A percentile compares a stretch with the other conserved stretches of the same genome.
These are phyloP conservation scores for Drosophila sordidula DNA, from an alignment of 2,888 invertebrate species.

Conservation along the genomic window DNA sequence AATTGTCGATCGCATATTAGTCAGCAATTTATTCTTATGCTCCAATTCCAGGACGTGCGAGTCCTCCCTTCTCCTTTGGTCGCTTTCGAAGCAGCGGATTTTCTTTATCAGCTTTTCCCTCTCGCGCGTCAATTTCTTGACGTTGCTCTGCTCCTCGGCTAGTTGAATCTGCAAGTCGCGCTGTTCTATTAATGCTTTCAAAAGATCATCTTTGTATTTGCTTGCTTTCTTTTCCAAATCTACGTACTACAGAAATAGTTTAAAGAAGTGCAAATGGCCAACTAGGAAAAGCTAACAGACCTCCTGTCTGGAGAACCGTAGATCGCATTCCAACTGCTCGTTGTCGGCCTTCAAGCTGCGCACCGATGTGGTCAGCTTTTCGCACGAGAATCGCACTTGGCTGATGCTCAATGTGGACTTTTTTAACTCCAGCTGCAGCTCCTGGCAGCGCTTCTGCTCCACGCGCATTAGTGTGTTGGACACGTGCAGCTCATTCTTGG, in stretches of 20 bases:
- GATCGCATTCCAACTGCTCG: slow-evolving; percentile 53
- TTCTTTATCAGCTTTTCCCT: slow-evolving; percentile 58
- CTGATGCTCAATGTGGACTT: slow-evolving; percentile 59
- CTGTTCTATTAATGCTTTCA: slow-evolving; percentile 64
- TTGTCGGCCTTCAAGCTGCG: slow-evolving; percentile 66
- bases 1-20: slow-evolving; percentile 24
- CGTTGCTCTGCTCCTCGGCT: slow-evolving; percentile 57
- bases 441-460: slow-evolving; percentile 80
- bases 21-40: slow-evolving; percentile 42
- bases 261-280: neutral
- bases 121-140: slow-evolving; percentile 29
- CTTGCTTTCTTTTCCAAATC: slow-evolving; percentile 50
- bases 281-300: slow-evolving; percentile 7
- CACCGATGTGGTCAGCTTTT: slow-evolving; percentile 62
- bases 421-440: slow-evolving; percentile 72
- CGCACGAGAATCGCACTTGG: slow-evolving; percentile 62
- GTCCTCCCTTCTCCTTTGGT: slow-evolving; percentile 41
- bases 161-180: slow-evolving; percentile 61
- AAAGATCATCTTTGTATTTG: slow-evolving; percentile 67
- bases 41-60: slow-evolving; percentile 40
- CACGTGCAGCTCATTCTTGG: slow-evolving; percentile 77
- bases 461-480: slow-evolving; percentile 76
- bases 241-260: slow-evolving; percentile 39
- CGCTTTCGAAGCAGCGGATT: slow-evolving; percentile 34
- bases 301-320: slow-evolving; percentile 37